Conservation (phyloP, 2,113 vertebrate genomes). For the Takifugu flavidus region DNA sequence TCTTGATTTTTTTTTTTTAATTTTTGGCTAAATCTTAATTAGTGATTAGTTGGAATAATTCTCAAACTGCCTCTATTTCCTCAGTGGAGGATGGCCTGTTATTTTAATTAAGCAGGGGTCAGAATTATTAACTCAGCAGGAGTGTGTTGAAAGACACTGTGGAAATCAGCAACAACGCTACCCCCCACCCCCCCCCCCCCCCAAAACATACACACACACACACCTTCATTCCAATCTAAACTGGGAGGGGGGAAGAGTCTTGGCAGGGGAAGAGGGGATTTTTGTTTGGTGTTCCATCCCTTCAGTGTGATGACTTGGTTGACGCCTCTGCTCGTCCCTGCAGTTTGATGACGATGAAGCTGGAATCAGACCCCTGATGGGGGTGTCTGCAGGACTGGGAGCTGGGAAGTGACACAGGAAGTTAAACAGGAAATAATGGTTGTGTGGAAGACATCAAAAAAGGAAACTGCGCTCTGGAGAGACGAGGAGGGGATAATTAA, state of each 20-base stretch:
- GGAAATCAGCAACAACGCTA: slow-evolving; percentile 60
- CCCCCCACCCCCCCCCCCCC: slow-evolving; percentile 25
- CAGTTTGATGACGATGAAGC: slow-evolving; percentile 27
- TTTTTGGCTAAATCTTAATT: slow-evolving; percentile 71
- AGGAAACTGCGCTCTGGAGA: neutral
- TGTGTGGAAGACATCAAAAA: slow-evolving; percentile 2
- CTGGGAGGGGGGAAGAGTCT: slow-evolving; percentile 3
- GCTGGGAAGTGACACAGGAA: slow-evolving; percentile 15
- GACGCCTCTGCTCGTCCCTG: slow-evolving; percentile 10
- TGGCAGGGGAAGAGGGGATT: slow-evolving; percentile 1
- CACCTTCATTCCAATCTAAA: slow-evolving; percentile 24
- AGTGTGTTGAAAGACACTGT: slow-evolving; percentile 59
- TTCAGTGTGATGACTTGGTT: slow-evolving; percentile 47
- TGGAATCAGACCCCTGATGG: slow-evolving; percentile 28
- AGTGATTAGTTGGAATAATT: slow-evolving; percentile 73
- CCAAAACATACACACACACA: neutral
- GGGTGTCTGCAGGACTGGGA: slow-evolving; percentile 12
- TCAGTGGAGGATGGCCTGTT: slow-evolving; percentile 70
- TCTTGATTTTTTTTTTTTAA: slow-evolving; percentile 41
- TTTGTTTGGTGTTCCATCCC: slow-evolving; percentile 35
- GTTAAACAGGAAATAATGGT: slow-evolving; percentile 8
- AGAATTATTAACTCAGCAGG: slow-evolving; percentile 77
- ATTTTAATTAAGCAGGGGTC: slow-evolving; percentile 80
- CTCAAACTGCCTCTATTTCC: slow-evolving; percentile 60
- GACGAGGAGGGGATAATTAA: slow-evolving; percentile 47